A percentile compares a stretch with the other conserved stretches of the same genome.
Conservation (phyloP, 2,797 vertebrate genomes). For the Eidolon dupreanum region DNA sequence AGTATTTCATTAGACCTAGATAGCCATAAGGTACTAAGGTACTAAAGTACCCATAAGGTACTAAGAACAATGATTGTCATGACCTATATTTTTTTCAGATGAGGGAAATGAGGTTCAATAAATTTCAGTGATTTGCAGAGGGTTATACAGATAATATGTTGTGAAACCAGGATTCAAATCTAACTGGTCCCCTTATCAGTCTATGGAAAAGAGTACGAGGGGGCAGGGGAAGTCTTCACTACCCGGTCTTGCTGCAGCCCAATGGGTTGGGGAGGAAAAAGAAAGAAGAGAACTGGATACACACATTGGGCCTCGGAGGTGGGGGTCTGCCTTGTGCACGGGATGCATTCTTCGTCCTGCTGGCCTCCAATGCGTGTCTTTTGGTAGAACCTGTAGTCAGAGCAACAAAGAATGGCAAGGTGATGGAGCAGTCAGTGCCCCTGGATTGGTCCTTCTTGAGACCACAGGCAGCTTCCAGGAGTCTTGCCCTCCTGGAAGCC, state of each 20-base stretch:
- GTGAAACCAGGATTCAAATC: not conserved
- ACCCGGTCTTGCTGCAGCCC: not conserved
- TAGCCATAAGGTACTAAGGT: not conserved
- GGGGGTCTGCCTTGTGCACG: conserved; percentile 86
- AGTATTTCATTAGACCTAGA: not conserved
- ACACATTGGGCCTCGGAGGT: conserved; percentile 86
- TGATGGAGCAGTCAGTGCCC: conserved; percentile 7
- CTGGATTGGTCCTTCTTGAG: not conserved
- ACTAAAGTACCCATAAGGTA: not conserved
- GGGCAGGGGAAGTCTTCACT: not conserved
- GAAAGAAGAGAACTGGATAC: conserved; percentile 56
- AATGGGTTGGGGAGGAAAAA: not conserved
- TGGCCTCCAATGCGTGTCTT: conserved; percentile 89
- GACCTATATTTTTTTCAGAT: conserved; percentile 8
- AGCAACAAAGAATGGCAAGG: conserved; percentile 44
- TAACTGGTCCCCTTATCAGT: not conserved
- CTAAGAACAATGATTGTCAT: conserved; percentile 20
- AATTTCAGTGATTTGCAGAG: not conserved
- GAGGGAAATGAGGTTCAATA: not conserved
- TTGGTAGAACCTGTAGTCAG: conserved; percentile 87
- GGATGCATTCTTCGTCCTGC: conserved; percentile 89
- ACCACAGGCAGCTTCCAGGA: not conserved
- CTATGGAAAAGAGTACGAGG: not conserved
- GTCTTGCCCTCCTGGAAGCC: not conserved
- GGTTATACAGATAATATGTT: not conserved